Evolutionary conservation across 2,888 invertebrate species (phyloP), one percentile per base, ranked within the genome.

Genomic region (Hypsopygia costalis): DNA sequence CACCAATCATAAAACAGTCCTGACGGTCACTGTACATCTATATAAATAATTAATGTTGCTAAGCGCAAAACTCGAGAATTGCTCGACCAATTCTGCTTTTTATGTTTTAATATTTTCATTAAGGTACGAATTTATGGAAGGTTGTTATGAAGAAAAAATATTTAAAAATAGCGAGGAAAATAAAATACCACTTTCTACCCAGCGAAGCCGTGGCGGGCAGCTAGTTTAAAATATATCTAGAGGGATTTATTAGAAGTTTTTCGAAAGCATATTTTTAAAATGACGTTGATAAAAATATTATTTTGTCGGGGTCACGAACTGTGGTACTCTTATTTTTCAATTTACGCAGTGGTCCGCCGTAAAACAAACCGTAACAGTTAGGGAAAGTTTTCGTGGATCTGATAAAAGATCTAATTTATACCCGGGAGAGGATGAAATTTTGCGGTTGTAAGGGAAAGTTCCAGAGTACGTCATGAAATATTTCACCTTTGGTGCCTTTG

Each of bases 361-460:
- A 72, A 76, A 76, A 69, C 65, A 70, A 74, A 64, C 66, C 61
- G 57, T 63, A 49, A 68, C 69, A 72, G 73, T 71, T 40, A 40
- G 34, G 59, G 65, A 69, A 75, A 75, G 50, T 75, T 77, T 59
- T 43, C 59, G 59, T 47, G 65, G 61, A 64, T 69, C 69, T 70
- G 80, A 79, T 79, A 79, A 72, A 69, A 64, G 58, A 68, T 73
- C 71, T 70, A 75, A 78, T 78, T 80, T 80, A 80, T 79, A 72
- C 68, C 60, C 61, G 52, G 58, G 46, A 57, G 63, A 54, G 52
- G 52, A 63, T 16, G 16, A 65, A 63, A 65, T 59, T 58, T 65
- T 52, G 58, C 51, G 58, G 57, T 50, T 39, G 49, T 43, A 46
- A 38, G 42, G 46, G 49, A 62, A 71, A 68, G 56, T 69, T 63